A percentile compares a stretch with the other conserved stretches of the same genome.
These are phyloP conservation scores for Anser brachyrhynchus DNA, from an alignment of 2,113 vertebrate species.

Conservation along the genomic window DNA sequence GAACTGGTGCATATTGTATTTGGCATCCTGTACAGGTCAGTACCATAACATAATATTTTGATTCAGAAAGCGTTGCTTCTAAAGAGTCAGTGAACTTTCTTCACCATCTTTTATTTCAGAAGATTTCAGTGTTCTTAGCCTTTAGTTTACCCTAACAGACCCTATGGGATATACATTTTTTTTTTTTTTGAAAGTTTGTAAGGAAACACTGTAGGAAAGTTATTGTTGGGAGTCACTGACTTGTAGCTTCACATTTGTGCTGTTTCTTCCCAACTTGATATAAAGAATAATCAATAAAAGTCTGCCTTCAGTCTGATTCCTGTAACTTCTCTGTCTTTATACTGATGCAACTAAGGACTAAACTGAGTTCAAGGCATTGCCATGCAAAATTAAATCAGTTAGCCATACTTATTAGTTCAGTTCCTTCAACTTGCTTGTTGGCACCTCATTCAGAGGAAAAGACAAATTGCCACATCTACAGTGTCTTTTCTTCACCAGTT, in stretches of 20 bases:
- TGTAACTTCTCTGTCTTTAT: not conserved
- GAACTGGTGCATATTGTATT: not conserved
- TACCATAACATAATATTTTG: not conserved
- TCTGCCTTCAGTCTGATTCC: not conserved
- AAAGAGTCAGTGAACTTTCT: not conserved
- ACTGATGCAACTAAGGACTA: not conserved
- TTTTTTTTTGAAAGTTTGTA: not conserved
- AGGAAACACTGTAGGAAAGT: not conserved
- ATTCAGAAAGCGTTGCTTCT: not conserved
- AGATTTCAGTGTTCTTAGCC: not conserved
- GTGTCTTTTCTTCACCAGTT: not conserved
- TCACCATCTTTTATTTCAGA: not conserved
- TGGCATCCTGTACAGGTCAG: not conserved
- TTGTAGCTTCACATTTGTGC: not conserved
- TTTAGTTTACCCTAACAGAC: not conserved
- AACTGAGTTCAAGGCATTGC: not conserved
- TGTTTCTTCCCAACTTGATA: not conserved
- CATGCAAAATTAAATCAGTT: not conserved
- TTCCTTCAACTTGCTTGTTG: not conserved
- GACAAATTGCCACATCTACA: not conserved
- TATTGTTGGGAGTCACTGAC: not conserved
- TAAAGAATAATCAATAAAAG: not conserved
- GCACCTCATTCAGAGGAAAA: not conserved
- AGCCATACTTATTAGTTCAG: not conserved
- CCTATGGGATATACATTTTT: not conserved